Evolutionary conservation across 2,888 invertebrate species (phyloP), one percentile per base, ranked within the genome.

Genomic region (Cerceris rybyensis): DNA sequence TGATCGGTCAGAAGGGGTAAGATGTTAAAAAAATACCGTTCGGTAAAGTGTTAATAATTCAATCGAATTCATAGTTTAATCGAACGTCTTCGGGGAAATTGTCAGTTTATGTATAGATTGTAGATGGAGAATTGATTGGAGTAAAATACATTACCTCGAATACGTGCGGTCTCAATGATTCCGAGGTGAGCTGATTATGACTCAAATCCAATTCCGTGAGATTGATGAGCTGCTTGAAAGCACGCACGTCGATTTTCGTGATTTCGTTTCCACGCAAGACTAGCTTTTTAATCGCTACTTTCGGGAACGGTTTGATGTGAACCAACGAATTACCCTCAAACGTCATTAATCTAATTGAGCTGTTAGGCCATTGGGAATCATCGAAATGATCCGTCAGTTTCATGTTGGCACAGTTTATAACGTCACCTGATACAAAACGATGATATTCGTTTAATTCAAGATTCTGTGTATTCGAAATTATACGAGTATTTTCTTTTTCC

Each of bases 161-260:
- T 9, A 95, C 94, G 70, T 95, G 93, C 0, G 96, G 96, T 75
- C 92, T 92, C 2, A 97, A 90, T 0, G 92, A 92, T 0, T 94
- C 94, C 0, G 94, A 92, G 0, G 94, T 94, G 28, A 97, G 92
- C 58, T 94, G 93, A 84, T 97, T 97, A 76, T 95, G 91, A 72
- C 96, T 96, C 78, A 97, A 91, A 90, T 96, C 95, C 59, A 97
- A 88, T 2, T 93, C 94, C 0, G 93, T 93, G 90, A 97, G 93
- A 59, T 94, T 93, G 7, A 96, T 90, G 8, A 97, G 91, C 75
- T 95, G 93, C 74, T 93, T 93, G 89, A 97, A 97, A 16, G 95
- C 95, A 0, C 93, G 93, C 13, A 93, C 91, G 7, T 94, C 94
- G 61, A 97, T 96, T 8, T 88, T 90, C 6, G 92, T 93, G n/a